Percentiles rank a stretch among this genome's conserved stretches.
Evolutionary conservation across 2,113 vertebrate species (phyloP).

Genomic region (Ornithorhynchus anatinus): DNA sequence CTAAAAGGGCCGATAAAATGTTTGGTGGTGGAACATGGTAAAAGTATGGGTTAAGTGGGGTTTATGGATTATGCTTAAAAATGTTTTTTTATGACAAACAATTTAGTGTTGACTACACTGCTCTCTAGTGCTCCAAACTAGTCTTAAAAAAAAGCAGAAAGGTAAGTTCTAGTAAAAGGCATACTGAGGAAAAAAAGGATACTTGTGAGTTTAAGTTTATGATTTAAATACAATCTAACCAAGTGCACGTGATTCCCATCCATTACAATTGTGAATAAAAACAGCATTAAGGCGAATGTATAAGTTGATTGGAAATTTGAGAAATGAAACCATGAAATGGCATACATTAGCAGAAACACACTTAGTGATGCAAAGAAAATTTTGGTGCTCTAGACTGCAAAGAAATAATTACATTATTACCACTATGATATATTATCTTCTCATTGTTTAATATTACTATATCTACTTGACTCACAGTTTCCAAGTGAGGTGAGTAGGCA

Average conservation of each 20-base stretch:
- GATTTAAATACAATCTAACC: not conserved
- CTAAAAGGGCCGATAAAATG: not conserved
- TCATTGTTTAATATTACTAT: too few relatives aligned
- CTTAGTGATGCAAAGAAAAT: constrained; percentile 33
- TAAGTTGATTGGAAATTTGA: constrained; percentile 15
- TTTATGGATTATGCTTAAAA: not conserved
- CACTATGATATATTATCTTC: not conserved
- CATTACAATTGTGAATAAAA: constrained; percentile 1
- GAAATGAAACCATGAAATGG: constrained; percentile 50
- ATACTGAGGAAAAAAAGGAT: constrained; percentile 23
- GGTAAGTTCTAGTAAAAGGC: constrained; percentile 36
- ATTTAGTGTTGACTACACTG: constrained; percentile 50
- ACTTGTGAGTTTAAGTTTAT: not conserved
- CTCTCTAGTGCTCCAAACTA: constrained; percentile 7
- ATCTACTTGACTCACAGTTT: constrained; percentile 1
- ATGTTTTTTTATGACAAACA: constrained; percentile 1
- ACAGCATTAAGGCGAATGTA: constrained; percentile 25
- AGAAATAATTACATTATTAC: constrained; percentile 25
- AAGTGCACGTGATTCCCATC: constrained; percentile 12
- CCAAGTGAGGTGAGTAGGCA: constrained; percentile 27
- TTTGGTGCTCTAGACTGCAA: constrained; percentile 1
- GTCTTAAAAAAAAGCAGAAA: constrained; percentile 30
- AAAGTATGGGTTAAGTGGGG: not conserved
- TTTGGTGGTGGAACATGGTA: not conserved
- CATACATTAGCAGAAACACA: constrained; percentile 44